These are phyloP conservation scores for Gisinianus flammeolus DNA, from an alignment of 2,888 invertebrate species.

Conservation along the genomic window DNA sequence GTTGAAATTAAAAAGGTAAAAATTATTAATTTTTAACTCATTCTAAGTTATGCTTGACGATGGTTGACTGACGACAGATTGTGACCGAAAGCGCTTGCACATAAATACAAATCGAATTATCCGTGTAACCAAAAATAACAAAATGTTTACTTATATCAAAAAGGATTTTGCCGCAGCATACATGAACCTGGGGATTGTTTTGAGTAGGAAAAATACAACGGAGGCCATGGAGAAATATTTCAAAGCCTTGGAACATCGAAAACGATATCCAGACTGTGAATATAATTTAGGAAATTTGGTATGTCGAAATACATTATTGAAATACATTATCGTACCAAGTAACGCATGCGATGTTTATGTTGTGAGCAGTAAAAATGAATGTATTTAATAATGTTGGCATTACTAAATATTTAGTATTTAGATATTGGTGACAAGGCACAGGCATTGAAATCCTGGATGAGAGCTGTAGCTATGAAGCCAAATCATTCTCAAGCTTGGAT, in stretches of 20 bases:
- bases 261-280: conserved; percentile 86
- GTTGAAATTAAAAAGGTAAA: conserved; percentile 72
- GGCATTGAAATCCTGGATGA: conserved; percentile 82
- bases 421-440: conserved; percentile 74
- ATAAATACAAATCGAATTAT: too few relatives aligned
- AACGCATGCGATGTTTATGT: neutral
- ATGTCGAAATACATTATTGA: conserved; percentile 58
- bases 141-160: conserved; percentile 66
- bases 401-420: conserved; percentile 69
- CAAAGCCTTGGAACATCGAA: conserved; percentile 76
- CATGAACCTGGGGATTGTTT: conserved; percentile 97
- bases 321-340: neutral
- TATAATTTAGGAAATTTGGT: conserved; percentile 96
- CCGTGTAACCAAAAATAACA: too few relatives aligned
- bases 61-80: too few relatives aligned
- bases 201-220: conserved; percentile 73
- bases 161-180: conserved; percentile 92
- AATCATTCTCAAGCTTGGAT: conserved; percentile 88
- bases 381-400: neutral
- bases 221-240: conserved; percentile 81
- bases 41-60: too few relatives aligned
- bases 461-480: conserved; percentile 77
- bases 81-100: too few relatives aligned
- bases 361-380: neutral
- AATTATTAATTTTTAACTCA: too few relatives aligned